phyloP scores from a whole-genome alignment of 2,797 vertebrate species.

The Brotula barbata region DNA sequence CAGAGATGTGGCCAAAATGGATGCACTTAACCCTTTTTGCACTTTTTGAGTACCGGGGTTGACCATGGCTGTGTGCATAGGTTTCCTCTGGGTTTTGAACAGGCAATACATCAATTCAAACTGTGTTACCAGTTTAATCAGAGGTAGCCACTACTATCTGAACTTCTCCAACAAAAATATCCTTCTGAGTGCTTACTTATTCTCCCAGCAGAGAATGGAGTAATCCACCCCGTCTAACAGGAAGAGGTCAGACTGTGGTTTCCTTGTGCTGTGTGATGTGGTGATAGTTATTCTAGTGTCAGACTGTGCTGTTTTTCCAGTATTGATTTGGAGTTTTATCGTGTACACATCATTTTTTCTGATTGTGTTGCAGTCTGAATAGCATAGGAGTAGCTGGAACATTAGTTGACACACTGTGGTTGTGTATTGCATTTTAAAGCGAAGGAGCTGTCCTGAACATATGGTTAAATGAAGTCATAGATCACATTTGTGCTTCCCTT shows the following conservation, averaged over 20 bases:
- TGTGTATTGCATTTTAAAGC: neutral
- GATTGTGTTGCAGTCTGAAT: neutral
- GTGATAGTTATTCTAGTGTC: neutral
- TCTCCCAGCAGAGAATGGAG: constrained; percentile 43
- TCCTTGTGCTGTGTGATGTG: constrained; percentile 1
- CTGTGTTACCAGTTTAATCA: too few species aligned
- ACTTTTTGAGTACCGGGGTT: too few species aligned
- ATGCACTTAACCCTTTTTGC: too few species aligned
- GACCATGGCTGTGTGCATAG: too few species aligned
- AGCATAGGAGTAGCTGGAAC: neutral
- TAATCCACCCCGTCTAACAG: constrained; percentile 10
- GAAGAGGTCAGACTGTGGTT: constrained; percentile 26
- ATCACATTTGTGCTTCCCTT: neutral
- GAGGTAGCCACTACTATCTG: constrained; percentile 1
- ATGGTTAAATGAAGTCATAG: neutral
- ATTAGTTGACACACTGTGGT: neutral
- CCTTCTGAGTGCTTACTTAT: neutral
- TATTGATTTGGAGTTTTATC: neutral
- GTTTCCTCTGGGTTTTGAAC: too few species aligned
- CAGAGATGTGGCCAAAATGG: too few species aligned
- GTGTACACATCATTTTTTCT: neutral
- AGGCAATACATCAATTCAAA: too few species aligned
- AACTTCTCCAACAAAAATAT: constrained; percentile 37
- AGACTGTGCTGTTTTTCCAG: neutral
- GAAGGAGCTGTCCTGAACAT: neutral